phyloP scores from a whole-genome alignment of 2,797 vertebrate species.

The Silurus aristotelis region DNA sequence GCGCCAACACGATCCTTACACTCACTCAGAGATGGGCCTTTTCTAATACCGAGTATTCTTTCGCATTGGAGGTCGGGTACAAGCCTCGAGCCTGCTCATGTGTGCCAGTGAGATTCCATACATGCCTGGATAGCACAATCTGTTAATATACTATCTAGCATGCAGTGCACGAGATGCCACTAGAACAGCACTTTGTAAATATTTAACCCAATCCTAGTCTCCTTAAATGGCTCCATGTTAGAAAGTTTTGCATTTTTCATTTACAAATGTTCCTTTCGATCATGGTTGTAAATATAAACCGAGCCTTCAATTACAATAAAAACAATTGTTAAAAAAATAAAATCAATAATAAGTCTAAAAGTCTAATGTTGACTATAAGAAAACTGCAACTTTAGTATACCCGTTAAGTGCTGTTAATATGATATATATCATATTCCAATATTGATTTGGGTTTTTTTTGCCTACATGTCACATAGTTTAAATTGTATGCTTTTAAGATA shows the following conservation, averaged over 20 bases:
- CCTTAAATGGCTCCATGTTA: not conserved
- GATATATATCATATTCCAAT: no score
- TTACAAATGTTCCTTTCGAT: no score
- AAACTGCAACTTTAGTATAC: not conserved
- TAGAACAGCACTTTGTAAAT: not conserved
- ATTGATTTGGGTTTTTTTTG: not conserved
- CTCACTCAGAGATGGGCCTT: not conserved
- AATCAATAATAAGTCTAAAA: not conserved
- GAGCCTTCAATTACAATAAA: not conserved
- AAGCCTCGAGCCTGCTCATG: conserved; percentile 13
- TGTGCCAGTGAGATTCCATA: conserved; percentile 29
- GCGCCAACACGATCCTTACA: not conserved
- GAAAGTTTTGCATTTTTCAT: not conserved
- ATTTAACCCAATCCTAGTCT: not conserved
- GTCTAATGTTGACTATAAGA: not conserved
- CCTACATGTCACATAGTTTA: not conserved
- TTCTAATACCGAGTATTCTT: not conserved
- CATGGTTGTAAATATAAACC: not conserved
- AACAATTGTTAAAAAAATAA: not conserved
- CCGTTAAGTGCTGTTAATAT: not conserved
- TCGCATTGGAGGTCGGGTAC: not conserved
- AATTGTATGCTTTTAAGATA: not conserved
- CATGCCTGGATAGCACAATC: conserved; percentile 34
- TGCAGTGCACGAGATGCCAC: not conserved
- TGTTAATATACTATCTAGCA: conserved; percentile 39